A percentile compares a stretch with the other conserved stretches of the same genome.
Conservation (phyloP, 2,113 vertebrate genomes). For the Hystrix brachyura region DNA sequence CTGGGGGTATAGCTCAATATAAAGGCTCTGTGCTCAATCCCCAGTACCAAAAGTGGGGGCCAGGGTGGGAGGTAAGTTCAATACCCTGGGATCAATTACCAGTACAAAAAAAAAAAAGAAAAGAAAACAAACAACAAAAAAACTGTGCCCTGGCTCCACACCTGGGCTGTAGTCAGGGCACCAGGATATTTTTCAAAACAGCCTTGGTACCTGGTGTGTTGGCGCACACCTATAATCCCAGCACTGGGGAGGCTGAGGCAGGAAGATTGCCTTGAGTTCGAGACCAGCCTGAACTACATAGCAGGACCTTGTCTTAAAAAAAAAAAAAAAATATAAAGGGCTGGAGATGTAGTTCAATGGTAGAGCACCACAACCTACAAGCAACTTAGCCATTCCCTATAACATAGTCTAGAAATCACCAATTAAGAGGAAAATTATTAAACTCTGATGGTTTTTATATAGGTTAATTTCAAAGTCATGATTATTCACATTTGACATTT, state of each 20-base stretch:
- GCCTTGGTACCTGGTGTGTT: neutral
- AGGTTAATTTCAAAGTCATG: slow-evolving; percentile 30
- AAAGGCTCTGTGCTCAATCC: neutral
- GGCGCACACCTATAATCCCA: no score
- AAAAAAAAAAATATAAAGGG: no score
- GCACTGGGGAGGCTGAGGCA: no score
- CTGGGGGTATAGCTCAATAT: neutral
- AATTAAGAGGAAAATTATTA: slow-evolving; percentile 48
- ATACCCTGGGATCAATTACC: neutral
- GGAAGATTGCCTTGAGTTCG: no score
- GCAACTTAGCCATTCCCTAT: slow-evolving; percentile 40
- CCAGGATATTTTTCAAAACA: neutral
- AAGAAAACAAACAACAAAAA: neutral
- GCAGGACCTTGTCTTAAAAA: no score
- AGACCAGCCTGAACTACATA: no score
- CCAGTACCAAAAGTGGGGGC: neutral
- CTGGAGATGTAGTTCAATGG: no score
- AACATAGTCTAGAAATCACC: neutral
- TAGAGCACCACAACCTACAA: no score
- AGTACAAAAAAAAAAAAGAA: neutral
- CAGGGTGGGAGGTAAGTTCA: neutral
- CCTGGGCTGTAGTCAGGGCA: neutral
- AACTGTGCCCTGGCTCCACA: neutral
- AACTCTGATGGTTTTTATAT: slow-evolving; percentile 27
- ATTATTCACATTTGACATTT: slow-evolving; percentile 58